Conservation (phyloP, 2,113 vertebrate species). For the Bos javanicus region DNA sequence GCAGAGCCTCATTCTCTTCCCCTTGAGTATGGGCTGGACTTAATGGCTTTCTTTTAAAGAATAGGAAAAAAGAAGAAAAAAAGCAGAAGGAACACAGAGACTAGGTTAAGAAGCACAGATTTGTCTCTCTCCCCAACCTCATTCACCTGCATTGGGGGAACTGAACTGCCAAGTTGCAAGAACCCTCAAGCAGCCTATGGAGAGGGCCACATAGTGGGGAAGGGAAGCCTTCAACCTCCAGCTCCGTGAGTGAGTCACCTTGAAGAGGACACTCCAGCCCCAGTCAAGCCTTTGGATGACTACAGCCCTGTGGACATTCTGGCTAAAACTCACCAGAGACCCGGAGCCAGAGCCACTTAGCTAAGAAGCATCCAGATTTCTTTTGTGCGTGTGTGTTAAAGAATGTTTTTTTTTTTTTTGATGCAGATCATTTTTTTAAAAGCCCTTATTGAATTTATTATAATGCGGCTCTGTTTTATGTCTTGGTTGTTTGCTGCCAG, state of each 20-base stretch:
- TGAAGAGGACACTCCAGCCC: not conserved
- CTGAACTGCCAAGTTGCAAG: not conserved
- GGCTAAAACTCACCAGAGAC: not conserved
- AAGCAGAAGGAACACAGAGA: not conserved
- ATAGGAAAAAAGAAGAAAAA: not conserved
- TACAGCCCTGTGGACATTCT: not conserved
- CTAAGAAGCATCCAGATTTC: not conserved
- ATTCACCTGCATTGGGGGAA: not conserved
- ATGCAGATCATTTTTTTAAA: not conserved
- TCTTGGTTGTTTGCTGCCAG: not conserved
- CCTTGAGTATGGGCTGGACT: not conserved
- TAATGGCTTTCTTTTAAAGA: not conserved
- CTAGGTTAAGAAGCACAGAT: not conserved
- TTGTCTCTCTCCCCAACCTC: not conserved
- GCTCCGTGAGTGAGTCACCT: not conserved
- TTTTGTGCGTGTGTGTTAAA: not conserved
- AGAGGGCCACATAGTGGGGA: not conserved
- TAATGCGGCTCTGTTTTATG: not conserved
- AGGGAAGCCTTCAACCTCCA: not conserved
- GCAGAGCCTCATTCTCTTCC: not conserved
- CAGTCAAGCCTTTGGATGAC: not conserved
- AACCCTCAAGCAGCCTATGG: not conserved
- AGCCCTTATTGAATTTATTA: not conserved
- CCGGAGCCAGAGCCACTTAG: not conserved
- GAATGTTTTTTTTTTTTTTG: not conserved